Conservation (phyloP, 2,797 vertebrate genomes). For the Eospalax fontanierii region DNA sequence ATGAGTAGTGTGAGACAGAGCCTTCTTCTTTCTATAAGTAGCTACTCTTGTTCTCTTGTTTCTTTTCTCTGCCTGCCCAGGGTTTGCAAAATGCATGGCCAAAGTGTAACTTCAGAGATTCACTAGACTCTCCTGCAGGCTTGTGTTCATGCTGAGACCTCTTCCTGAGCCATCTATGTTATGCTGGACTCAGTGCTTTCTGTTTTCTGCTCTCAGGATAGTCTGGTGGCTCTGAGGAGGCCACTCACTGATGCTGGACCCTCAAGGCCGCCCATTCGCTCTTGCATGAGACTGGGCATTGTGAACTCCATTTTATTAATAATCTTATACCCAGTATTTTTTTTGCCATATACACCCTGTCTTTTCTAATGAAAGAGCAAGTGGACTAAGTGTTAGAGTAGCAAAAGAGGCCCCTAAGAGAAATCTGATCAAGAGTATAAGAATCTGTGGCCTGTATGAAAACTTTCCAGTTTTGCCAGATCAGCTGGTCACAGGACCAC, state of each 20-base stretch:
- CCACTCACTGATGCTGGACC: no score
- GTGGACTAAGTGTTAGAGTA: background rate
- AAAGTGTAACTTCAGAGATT: background rate
- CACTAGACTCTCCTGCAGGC: background rate
- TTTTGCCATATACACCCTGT: background rate
- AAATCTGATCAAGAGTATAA: no score
- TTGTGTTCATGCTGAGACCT: fast-evolving
- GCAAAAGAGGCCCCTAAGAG: no score
- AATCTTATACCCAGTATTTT: background rate
- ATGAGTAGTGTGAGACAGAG: background rate
- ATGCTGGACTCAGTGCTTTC: background rate
- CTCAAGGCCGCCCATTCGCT: background rate
- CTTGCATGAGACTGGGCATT: background rate
- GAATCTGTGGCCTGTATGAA: no score
- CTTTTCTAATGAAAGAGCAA: background rate
- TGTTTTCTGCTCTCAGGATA: background rate
- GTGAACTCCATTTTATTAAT: background rate
- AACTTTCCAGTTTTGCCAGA: no score
- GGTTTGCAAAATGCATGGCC: background rate
- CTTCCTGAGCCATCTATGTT: background rate
- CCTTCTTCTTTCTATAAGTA: background rate
- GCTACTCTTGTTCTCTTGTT: background rate
- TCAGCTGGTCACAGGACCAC: no score
- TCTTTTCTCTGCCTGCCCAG: background rate
- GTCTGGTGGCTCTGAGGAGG: fast-evolving